A percentile compares a stretch with the other conserved stretches of the same genome.
Evolutionary conservation across 2,113 vertebrate genomes (phyloP).

Genomic region (Nipponia nippon): DNA sequence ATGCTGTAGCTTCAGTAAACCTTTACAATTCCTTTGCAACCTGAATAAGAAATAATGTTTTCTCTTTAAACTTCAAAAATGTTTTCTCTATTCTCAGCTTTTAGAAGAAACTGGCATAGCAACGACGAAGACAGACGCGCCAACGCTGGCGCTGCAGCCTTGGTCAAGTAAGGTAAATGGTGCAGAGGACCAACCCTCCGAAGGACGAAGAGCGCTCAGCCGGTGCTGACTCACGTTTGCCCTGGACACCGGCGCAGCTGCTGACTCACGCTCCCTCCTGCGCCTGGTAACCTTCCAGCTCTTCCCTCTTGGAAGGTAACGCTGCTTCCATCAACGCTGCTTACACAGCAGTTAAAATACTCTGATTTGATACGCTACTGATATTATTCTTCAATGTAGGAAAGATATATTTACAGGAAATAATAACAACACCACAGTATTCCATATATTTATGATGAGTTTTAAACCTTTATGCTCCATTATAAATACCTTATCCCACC

Average conservation of each 20-base stretch:
- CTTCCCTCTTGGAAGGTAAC: not conserved
- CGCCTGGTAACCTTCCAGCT: not conserved
- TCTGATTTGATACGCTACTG: not conserved
- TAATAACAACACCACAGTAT: too few relatives aligned
- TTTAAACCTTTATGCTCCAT: not conserved
- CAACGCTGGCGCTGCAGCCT: not conserved
- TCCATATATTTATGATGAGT: not conserved
- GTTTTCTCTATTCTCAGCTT: not conserved
- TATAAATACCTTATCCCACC: not conserved
- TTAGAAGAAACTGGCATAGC: not conserved
- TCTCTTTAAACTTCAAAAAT: not conserved
- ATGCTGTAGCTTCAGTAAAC: not conserved
- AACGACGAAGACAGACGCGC: not conserved
- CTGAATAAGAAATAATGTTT: not conserved
- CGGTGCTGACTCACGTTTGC: constrained; percentile 12
- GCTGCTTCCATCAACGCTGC: not conserved
- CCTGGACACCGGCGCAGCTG: not conserved
- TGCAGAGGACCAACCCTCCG: constrained; percentile 11
- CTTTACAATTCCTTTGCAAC: not conserved
- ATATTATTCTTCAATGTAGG: fast-evolving
- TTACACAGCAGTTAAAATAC: not conserved
- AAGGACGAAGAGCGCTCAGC: not conserved
- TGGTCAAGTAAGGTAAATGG: constrained; percentile 35
- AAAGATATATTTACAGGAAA: not conserved
- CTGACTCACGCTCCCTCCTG: constrained; percentile 6